Conservation (phyloP, 2,888 invertebrate species). For the Pollenia amentaria region DNA sequence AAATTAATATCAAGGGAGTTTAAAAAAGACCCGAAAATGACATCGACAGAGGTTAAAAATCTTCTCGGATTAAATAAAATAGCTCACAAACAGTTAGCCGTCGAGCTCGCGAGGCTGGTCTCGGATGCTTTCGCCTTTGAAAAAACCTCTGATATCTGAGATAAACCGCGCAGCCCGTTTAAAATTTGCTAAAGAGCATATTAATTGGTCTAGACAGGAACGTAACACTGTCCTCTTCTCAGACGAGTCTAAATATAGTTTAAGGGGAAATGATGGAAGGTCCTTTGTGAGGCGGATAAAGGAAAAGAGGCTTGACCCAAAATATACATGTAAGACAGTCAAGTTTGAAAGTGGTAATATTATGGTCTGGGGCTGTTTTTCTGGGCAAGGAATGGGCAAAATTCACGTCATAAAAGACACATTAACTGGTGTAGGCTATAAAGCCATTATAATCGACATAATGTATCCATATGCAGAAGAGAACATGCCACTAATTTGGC, state of each 20-base stretch:
- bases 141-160: constrained; percentile 17
- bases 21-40: constrained; percentile 9
- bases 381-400: no score
- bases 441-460: no score
- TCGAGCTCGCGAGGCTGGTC: constrained; percentile 8
- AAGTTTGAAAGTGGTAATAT: constrained; percentile 17
- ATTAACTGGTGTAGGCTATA: no score
- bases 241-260: no score
- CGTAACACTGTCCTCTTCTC: no score
- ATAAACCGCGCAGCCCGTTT: constrained; percentile 3
- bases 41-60: no score
- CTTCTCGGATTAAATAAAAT: not conserved
- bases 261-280: constrained; percentile 25
- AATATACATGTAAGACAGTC: constrained; percentile 16
- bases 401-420: no score
- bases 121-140: no score
- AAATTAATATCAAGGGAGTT: constrained; percentile 14
- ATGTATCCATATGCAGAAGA: no score
- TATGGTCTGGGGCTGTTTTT: constrained; percentile 10
- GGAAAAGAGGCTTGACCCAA: no score
- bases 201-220: constrained; percentile 9
- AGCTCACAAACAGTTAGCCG: constrained; percentile 2
- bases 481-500: no score
- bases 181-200: constrained; percentile 1
- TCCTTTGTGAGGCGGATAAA: constrained; percentile 17